A percentile compares a stretch with the other conserved stretches of the same genome.
phyloP scores from a whole-genome alignment of 2,888 invertebrate genomes.

The Urechis unicinctus region DNA sequence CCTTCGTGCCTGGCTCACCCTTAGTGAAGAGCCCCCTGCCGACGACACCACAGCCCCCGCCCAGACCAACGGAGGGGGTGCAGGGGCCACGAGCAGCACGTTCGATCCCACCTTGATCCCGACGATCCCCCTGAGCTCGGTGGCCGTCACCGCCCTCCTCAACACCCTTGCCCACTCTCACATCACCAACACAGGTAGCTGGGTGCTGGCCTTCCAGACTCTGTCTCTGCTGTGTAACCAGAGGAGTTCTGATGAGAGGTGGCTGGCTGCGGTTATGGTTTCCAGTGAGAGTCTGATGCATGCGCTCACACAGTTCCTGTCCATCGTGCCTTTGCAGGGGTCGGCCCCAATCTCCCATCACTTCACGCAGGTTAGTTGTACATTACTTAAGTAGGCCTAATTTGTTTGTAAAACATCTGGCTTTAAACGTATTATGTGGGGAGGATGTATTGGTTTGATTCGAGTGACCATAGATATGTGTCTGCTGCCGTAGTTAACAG shows the following conservation, averaged over 20 bases:
- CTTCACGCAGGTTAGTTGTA: slow-evolving; percentile 8
- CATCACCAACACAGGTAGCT: slow-evolving; percentile 64
- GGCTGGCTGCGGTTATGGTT: slow-evolving; percentile 38
- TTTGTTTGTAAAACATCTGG: not conserved
- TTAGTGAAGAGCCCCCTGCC: slow-evolving; percentile 61
- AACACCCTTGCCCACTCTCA: slow-evolving; percentile 63
- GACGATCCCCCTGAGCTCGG: slow-evolving; percentile 50
- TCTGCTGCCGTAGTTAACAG: no score
- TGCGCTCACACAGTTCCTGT: slow-evolving; percentile 41
- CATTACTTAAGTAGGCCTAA: not conserved
- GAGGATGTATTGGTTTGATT: no score
- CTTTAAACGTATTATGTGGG: no score
- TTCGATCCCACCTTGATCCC: slow-evolving; percentile 52
- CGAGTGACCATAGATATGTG: no score
- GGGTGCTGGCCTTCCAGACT: slow-evolving; percentile 73
- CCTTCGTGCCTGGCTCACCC: slow-evolving; percentile 77
- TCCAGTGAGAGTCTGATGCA: slow-evolving; percentile 36
- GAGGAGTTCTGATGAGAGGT: slow-evolving; percentile 11
- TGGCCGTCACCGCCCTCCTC: slow-evolving; percentile 62
- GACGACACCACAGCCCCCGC: slow-evolving; percentile 18
- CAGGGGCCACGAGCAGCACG: no score
- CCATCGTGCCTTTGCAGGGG: slow-evolving; percentile 15
- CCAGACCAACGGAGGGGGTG: slow-evolving; percentile 18
- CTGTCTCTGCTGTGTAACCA: slow-evolving; percentile 66
- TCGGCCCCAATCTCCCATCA: slow-evolving; percentile 6